A percentile compares a stretch with the other conserved stretches of the same genome.
Evolutionary conservation across 1,140 invertebrate genomes (phyloP).

Genomic region (Leptinotarsa texana): DNA sequence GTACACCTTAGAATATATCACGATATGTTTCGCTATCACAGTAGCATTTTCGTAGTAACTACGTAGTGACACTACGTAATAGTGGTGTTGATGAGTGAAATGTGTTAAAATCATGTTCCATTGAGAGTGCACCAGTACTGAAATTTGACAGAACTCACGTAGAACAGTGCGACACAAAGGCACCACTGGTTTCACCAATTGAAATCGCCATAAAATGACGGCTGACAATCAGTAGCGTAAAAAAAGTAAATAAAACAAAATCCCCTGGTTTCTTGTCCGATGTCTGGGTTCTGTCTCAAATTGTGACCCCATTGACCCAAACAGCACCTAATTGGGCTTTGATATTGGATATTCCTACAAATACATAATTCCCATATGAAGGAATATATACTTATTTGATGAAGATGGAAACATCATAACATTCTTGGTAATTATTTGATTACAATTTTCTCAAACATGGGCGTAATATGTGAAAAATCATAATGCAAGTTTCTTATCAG

Average conservation of each 20-base stretch:
- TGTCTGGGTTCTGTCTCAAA: neutral
- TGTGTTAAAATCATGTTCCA: no score
- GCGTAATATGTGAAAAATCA: slow-evolving; percentile 4
- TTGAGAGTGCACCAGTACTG: no score
- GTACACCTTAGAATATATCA: no score
- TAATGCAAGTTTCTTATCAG: slow-evolving; percentile 7
- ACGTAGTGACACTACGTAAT: no score
- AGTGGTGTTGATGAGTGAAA: no score
- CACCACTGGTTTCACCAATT: no score
- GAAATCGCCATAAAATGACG: no score
- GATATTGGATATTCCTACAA: neutral
- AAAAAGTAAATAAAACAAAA: neutral
- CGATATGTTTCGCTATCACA: no score
- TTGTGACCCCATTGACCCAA: slow-evolving; percentile 18
- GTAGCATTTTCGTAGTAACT: no score
- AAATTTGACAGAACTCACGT: no score
- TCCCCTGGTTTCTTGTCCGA: neutral
- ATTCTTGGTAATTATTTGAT: slow-evolving; percentile 13
- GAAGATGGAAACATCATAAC: slow-evolving; percentile 9
- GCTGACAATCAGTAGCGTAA: neutral
- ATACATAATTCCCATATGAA: neutral
- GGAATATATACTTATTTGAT: neutral
- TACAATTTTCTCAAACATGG: slow-evolving; percentile 1
- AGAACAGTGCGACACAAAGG: no score
- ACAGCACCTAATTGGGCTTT: slow-evolving; percentile 18